Conservation (phyloP, 64 coral and sea anemone species). For the Porites australiensis region DNA sequence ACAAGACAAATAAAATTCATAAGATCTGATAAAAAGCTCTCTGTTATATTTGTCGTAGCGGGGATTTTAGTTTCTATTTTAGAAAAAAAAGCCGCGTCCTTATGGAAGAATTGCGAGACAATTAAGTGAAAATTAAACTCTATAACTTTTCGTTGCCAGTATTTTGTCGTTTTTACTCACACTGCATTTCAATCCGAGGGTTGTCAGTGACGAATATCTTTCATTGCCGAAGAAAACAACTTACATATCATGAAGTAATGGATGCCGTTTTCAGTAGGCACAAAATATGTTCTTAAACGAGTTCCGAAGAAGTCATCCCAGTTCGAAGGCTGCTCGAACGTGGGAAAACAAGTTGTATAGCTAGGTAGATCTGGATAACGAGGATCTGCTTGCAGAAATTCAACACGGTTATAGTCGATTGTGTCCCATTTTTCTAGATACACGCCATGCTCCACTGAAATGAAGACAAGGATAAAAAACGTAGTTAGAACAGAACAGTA, state of each 20-base stretch:
- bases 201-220: too few species aligned
- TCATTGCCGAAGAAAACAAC: neutral
- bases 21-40: too few species aligned
- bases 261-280: conserved; percentile 32
- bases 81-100: too few species aligned
- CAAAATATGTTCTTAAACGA: conserved; percentile 63
- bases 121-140: too few species aligned
- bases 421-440: conserved; percentile 81
- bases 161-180: too few species aligned
- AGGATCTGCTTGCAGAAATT: conserved; percentile 41
- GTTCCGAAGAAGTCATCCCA: conserved; percentile 80
- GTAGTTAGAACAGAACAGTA: neutral
- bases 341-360: neutral
- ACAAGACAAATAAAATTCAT: too few species aligned
- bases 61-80: too few species aligned
- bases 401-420: conserved; percentile 57
- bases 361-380: conserved; percentile 66
- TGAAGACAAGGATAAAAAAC: neutral
- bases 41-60: too few species aligned
- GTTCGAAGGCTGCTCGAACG: conserved; percentile 64
- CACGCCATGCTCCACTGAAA: conserved; percentile 39
- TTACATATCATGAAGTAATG: conserved; percentile 2
- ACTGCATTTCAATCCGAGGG: too few species aligned
- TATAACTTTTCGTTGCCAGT: too few species aligned
- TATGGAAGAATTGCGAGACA: too few species aligned